Conservation (phyloP, 2,888 invertebrate genomes). For the Nephrotoma guestfalica region DNA sequence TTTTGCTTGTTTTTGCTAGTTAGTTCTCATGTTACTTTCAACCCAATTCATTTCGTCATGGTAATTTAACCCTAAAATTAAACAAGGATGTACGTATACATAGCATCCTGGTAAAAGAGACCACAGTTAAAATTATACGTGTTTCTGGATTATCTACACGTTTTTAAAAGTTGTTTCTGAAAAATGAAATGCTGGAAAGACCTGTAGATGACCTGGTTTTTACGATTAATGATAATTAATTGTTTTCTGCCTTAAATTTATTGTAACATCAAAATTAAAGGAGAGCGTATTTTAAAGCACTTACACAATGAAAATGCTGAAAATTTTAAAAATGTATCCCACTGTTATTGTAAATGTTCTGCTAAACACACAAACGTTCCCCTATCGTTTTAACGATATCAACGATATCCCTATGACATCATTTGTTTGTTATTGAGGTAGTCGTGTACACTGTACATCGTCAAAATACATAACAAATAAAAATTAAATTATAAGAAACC, state of each 20-base stretch:
- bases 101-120: not conserved
- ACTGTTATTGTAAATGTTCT: no score
- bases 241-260: not conserved
- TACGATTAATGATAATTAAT: not conserved
- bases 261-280: not conserved
- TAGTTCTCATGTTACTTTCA: not conserved
- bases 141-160: not conserved
- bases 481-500: no score
- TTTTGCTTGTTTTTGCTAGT: not conserved
- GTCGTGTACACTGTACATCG: no score
- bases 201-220: not conserved
- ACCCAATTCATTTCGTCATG: not conserved
- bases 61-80: not conserved
- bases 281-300: not conserved
- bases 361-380: no score
- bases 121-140: not conserved
- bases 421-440: no score
- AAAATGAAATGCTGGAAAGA: not conserved
- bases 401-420: no score
- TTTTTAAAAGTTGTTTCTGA: not conserved
- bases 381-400: no score
- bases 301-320: not conserved
- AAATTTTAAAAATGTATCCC: no score
- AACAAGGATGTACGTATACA: not conserved
- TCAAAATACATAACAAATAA: no score